Conservation (phyloP, 2,113 vertebrate species). For the Cynoglossus semilaevis region DNA sequence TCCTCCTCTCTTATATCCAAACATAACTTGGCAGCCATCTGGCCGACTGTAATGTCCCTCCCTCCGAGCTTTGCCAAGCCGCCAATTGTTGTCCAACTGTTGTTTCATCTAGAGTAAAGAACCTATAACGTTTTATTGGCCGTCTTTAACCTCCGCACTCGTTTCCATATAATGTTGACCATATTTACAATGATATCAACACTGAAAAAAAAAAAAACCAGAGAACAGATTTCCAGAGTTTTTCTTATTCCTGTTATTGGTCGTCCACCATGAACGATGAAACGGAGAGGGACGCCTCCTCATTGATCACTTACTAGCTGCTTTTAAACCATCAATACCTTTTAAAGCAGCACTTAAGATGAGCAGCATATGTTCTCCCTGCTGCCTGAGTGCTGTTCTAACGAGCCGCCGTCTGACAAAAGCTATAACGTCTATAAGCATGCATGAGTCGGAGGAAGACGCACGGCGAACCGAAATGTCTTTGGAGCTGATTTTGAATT, state of each 20-base stretch:
- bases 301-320: constrained; percentile 68
- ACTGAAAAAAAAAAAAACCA: neutral
- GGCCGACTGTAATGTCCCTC: constrained; percentile 60
- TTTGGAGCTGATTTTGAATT: too few relatives aligned
- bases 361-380: constrained; percentile 64
- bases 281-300: constrained; percentile 53
- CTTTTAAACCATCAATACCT: constrained; percentile 78
- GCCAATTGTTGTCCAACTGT: constrained; percentile 57
- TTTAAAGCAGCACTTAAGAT: constrained; percentile 74
- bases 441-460: too few relatives aligned
- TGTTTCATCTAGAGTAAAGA: constrained; percentile 44
- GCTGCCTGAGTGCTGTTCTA: constrained; percentile 48
- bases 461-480: too few relatives aligned
- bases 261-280: constrained; percentile 39
- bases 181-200: neutral
- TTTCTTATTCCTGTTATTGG: constrained; percentile 16
- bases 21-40: constrained; percentile 66
- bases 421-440: constrained; percentile 18
- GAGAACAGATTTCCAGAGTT: neutral
- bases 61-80: constrained; percentile 55
- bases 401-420: constrained; percentile 15
- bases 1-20: constrained; percentile 51
- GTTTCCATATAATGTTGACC: neutral
- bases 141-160: constrained; percentile 1
- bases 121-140: constrained; percentile 8